These are phyloP conservation scores for Agonopterix heracliana DNA, from an alignment of 2,888 invertebrate species.

Conservation along the genomic window DNA sequence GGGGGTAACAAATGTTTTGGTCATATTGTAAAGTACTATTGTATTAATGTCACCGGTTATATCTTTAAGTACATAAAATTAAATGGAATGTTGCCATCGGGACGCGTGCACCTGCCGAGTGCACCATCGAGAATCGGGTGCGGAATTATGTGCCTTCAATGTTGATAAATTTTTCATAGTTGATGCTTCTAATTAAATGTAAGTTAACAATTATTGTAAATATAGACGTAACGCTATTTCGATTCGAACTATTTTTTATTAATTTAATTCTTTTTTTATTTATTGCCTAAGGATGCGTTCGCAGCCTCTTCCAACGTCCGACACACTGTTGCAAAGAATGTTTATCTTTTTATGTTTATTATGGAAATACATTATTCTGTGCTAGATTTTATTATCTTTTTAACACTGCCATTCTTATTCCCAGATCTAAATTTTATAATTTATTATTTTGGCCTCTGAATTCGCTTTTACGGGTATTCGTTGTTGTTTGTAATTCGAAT, in stretches of 20 bases:
- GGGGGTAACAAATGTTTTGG: too few relatives aligned
- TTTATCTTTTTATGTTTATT: too few relatives aligned
- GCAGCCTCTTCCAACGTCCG: constrained; percentile 12
- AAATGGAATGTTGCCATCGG: constrained; percentile 33
- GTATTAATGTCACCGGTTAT: too few relatives aligned
- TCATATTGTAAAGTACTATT: too few relatives aligned
- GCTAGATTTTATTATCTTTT: background rate
- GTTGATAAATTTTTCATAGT: constrained; percentile 71
- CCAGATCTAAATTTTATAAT: too few relatives aligned
- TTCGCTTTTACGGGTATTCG: too few relatives aligned
- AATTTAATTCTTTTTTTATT: constrained; percentile 62
- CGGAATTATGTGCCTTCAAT: constrained; percentile 76
- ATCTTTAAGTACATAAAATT: background rate
- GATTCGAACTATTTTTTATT: constrained; percentile 68
- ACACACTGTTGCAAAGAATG: constrained; percentile 1
- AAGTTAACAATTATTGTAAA: constrained; percentile 64
- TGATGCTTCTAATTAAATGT: constrained; percentile 71
- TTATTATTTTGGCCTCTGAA: too few relatives aligned
- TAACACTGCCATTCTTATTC: constrained; percentile 2
- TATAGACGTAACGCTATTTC: constrained; percentile 61
- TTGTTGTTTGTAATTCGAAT: too few relatives aligned
- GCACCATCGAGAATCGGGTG: constrained; percentile 65
- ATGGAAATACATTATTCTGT: background rate
- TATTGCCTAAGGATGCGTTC: constrained; percentile 55
- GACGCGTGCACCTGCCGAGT: constrained; percentile 23